Evolutionary conservation across 2,113 vertebrate genomes (phyloP).

Genomic region (Ammospiza caudacuta): DNA sequence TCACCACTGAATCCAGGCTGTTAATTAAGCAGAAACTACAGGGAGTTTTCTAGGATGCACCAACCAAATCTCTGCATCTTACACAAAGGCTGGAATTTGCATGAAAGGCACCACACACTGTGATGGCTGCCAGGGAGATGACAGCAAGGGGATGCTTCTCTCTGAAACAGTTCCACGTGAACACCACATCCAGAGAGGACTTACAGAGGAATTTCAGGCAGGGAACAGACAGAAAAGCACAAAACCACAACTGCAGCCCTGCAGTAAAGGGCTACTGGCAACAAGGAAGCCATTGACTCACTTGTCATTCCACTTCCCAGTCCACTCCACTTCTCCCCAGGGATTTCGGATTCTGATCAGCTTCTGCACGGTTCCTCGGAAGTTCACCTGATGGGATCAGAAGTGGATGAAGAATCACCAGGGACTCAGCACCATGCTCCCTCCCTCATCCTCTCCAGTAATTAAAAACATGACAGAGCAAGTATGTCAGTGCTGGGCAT

Average conservation of each 20-base stretch:
- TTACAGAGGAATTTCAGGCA: neutral
- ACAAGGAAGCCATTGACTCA: neutral
- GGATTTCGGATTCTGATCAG: constrained; percentile 92
- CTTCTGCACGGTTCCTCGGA: constrained; percentile 83
- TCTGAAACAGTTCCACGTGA: neutral
- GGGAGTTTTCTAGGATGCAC: neutral
- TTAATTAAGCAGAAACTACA: neutral
- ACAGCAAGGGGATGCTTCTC: neutral
- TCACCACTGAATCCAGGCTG: neutral
- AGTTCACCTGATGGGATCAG: constrained; percentile 80
- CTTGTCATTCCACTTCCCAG: constrained; percentile 93
- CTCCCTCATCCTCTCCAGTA: neutral
- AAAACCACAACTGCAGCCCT: fast-evolving
- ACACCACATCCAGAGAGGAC: neutral
- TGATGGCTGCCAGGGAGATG: fast-evolving
- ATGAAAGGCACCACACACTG: neutral
- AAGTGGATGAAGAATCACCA: neutral
- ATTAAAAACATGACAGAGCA: neutral
- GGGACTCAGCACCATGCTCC: neutral
- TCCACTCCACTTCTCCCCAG: constrained; percentile 98
- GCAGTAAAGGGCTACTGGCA: neutral
- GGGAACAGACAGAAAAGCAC: neutral
- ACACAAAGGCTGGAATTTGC: neutral
- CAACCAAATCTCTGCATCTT: neutral
- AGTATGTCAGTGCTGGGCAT: fast-evolving